Conservation (phyloP, 2,113 vertebrate species). For the Elanus axillaris region DNA sequence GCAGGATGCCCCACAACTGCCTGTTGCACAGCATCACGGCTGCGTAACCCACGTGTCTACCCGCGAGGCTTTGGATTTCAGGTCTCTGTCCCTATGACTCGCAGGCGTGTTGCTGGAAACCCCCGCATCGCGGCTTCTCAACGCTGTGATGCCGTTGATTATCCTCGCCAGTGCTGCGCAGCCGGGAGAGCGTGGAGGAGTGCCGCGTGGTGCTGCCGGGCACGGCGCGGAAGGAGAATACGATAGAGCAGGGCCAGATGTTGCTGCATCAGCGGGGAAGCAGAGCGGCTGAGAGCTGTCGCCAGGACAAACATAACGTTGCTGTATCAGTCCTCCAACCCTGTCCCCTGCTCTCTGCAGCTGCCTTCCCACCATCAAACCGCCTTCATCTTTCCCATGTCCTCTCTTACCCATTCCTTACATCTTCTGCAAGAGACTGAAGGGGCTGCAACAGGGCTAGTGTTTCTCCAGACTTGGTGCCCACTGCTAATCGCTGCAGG, state of each 20-base stretch:
- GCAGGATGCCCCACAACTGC: too few relatives aligned
- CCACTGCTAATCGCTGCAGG: neutral
- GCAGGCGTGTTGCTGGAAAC: neutral
- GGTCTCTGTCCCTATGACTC: neutral
- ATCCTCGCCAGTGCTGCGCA: neutral
- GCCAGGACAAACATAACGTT: neutral
- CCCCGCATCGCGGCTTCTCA: accelerated
- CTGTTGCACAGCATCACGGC: too few relatives aligned
- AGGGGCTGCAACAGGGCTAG: neutral
- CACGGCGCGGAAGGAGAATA: accelerated
- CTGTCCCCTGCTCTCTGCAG: neutral
- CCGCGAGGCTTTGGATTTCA: accelerated
- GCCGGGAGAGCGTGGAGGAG: neutral
- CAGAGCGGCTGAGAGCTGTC: neutral
- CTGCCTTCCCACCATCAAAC: neutral
- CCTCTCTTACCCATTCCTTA: neutral
- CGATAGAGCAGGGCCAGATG: neutral
- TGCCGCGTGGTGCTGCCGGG: accelerated
- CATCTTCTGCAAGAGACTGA: neutral
- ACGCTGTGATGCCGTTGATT: accelerated
- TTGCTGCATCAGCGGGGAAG: neutral
- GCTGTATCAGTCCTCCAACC: neutral
- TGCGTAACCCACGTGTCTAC: accelerated
- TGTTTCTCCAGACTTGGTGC: neutral
- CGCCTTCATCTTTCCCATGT: neutral